A percentile compares a stretch with the other conserved stretches of the same genome.
phyloP scores from a whole-genome alignment of 2,888 invertebrate species.

The Chromoteleia sp. region DNA sequence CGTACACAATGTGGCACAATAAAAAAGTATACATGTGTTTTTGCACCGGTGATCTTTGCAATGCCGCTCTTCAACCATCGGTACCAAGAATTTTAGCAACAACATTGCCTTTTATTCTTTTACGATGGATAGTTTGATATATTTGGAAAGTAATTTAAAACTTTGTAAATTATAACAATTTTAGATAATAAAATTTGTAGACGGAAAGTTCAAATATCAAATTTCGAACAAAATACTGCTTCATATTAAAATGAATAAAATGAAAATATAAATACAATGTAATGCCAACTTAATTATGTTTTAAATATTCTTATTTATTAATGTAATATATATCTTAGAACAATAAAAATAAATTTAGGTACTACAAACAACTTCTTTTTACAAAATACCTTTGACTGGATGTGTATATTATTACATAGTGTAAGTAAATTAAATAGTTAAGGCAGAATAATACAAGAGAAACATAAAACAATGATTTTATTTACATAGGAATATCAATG shows the following conservation, averaged over 20 bases:
- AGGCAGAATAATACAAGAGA: constrained; percentile 18
- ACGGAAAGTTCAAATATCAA: too few species aligned
- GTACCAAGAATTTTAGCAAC: constrained; percentile 63
- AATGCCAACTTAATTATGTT: too few species aligned
- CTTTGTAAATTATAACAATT: neutral
- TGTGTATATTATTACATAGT: too few species aligned
- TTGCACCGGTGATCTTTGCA: constrained; percentile 95
- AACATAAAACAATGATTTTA: constrained; percentile 68
- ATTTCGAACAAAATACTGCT: too few species aligned
- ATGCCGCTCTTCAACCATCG: constrained; percentile 83
- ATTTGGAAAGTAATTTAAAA: neutral
- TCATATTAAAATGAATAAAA: neutral
- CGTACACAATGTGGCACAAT: constrained; percentile 92
- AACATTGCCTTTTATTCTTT: constrained; percentile 18
- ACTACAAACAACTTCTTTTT: too few species aligned
- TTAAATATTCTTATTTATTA: too few species aligned
- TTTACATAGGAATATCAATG: constrained; percentile 74
- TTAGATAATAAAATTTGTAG: neutral
- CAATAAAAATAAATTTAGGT: too few species aligned
- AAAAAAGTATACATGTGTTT: constrained; percentile 96
- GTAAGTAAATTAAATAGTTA: neutral
- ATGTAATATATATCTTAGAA: too few species aligned
- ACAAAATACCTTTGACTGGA: too few species aligned
- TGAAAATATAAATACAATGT: too few species aligned
- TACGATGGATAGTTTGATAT: constrained; percentile 31